phyloP scores from a whole-genome alignment of 2,797 vertebrate species.

The Echiichthys vipera region DNA sequence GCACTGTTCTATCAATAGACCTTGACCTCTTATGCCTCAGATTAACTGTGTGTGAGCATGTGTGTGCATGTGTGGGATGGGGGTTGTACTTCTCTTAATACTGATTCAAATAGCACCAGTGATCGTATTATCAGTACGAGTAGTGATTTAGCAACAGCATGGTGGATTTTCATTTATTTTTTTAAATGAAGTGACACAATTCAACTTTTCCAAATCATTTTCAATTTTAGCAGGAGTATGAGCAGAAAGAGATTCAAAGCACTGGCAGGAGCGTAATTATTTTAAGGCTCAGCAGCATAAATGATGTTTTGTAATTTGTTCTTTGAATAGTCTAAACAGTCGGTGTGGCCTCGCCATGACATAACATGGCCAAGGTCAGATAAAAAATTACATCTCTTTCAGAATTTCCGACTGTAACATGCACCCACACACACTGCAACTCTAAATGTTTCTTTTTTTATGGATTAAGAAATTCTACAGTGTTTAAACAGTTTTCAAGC shows the following conservation, averaged over 20 bases:
- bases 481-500: conserved; percentile 8
- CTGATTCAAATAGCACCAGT: conserved; percentile 7
- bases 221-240: too few relatives aligned
- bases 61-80: conserved; percentile 11
- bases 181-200: too few relatives aligned
- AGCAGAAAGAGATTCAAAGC: conserved; percentile 13
- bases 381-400: conserved; percentile 16
- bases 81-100: conserved; percentile 6
- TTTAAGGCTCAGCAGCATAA: neutral
- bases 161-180: too few relatives aligned
- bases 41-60: conserved; percentile 43
- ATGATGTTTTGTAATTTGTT: conserved; percentile 18
- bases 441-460: neutral
- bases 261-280: neutral
- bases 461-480: neutral
- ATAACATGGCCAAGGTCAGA: conserved; percentile 38
- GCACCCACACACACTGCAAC: neutral
- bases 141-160: conserved; percentile 6
- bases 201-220: neutral
- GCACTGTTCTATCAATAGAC: conserved; percentile 76
- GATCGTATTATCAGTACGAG: neutral
- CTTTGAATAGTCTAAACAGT: conserved; percentile 44
- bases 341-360: conserved; percentile 1
- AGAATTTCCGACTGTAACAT: neutral
- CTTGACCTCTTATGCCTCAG: conserved; percentile 76